These are phyloP conservation scores for Cephus sareptanus DNA, from an alignment of 2,888 invertebrate genomes.

Conservation along the genomic window DNA sequence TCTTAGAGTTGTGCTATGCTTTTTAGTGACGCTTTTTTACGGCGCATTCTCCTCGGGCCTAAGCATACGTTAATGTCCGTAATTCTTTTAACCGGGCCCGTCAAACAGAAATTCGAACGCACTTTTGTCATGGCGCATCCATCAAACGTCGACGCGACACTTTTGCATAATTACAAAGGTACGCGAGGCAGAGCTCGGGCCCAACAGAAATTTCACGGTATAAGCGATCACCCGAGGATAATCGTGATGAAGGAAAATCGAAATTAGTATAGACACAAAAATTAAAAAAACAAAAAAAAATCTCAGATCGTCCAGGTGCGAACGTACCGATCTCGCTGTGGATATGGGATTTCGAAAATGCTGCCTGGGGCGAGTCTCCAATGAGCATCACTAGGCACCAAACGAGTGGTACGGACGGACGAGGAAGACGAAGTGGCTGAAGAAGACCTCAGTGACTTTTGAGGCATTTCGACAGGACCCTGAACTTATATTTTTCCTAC, in stretches of 20 bases:
- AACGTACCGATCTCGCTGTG: neutral
- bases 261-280: neutral
- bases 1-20: conserved; percentile 44
- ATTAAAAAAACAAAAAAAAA: neutral
- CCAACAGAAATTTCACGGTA: neutral
- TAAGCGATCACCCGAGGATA: neutral
- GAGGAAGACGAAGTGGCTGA: conserved; percentile 12
- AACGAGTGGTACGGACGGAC: conserved; percentile 19
- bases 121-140: conserved; percentile 49
- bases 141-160: conserved; percentile 36
- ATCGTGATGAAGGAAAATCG: neutral
- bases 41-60: neutral
- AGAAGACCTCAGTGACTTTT: conserved; percentile 29
- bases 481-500: conserved; percentile 48
- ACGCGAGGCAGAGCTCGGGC: neutral
- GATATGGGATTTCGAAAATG: neutral
- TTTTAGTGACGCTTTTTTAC: conserved; percentile 46
- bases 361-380: neutral
- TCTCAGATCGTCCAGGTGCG: neutral
- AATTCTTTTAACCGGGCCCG: conserved; percentile 39
- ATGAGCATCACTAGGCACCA: neutral
- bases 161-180: conserved; percentile 5
- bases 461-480: conserved; percentile 27
- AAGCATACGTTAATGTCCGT: conserved; percentile 13
- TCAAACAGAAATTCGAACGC: conserved; percentile 24